Base-by-base conservation (phyloP, 2,797 vertebrate species). In the Diceros bicornis region DNA sequence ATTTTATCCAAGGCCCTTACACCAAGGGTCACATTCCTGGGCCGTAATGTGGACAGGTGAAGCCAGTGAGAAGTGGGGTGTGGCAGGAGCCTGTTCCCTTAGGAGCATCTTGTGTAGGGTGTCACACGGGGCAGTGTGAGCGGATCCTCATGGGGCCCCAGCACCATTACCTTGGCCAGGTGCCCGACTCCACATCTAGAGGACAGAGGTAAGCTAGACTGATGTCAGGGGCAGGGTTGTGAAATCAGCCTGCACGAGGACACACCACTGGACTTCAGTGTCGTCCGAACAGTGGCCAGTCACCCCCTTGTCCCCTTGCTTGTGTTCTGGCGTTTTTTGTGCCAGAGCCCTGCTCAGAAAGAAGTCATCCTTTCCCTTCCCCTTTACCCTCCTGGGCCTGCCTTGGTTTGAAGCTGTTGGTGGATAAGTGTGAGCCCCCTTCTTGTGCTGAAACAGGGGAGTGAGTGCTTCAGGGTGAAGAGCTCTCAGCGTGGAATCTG, bases 211-310 rank as follows among this genome's bases (percentile, higher is more conserved):
- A 75, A 96, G 23, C 92, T 21, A 27, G 75, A 41, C 1, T 62
- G 18, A 7, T 2, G 6, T 93, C 93, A 94, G 86, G 74, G 81
- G 34, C 37, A n/a, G 21, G 47, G 10, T 91, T 98, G 62, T 4
- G 61, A 92, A 91, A 94, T 6, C 6, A 5, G 29, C n/a, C 66
- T 34, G 29, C 66, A 8, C 4, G 1, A 61, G 69, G 84, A 78
- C 32, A 7, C n/a, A 44, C 52, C 77, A 92, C 66, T 96, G 96
- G 83, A 96, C 93, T 97, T 96, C 96, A 57, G 68, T 77, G 18
- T 69, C 69, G 1, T 69, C 95, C 72, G 77, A 86, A 77, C 89
- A 27, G 74, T 66, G 85, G 83, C 94, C 64, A 0, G 1, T 59
- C 71, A 68, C 37, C 27, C 55, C 25, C 20, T 34, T 34, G 13